Evolutionary conservation across 2,888 invertebrate species (phyloP), one percentile per base, ranked within the genome.

Genomic region (Exocentrus adspersus): DNA sequence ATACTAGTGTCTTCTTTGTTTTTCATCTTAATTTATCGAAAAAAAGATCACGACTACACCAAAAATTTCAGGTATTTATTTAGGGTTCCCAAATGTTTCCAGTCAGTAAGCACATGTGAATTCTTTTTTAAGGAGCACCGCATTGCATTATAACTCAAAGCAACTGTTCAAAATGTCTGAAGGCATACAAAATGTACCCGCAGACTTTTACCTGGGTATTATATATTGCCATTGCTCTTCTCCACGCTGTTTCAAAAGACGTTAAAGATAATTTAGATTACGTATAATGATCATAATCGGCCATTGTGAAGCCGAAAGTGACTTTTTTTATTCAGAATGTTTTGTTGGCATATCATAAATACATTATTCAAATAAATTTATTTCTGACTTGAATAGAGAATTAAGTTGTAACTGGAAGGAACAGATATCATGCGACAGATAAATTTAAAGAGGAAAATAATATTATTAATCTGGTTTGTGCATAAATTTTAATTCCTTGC

Each of bases 201-300:
- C 64, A 62, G 65, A 52, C 64, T 62, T 68, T 67, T 78, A 77
- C 77, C 77, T 77, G 77, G 52, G 60, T 46, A 57, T 62, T 58
- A 67, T 65, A 68, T 67, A 68, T 64, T 56, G 58, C 51, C 64
- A 67, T 68, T 60, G 64, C 64, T 62, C 64, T 59, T 70, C 75
- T 74, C 70, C 76, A 75, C 72, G 75, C 77, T 73, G 78, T 76
- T 77, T 71, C 71, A 68, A 67, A 65, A 67, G 71, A 72, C 76
- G 73, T 80, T 75, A 77, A 78, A 75, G 77, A 77, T 79, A 80
- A 81, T 81, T 81, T 79, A 81, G 79, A 81, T 81, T 80, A 80
- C 75, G 74, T 73, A 79, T 80, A 79, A 77, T 75, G 74, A 77
- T 74, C 75, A 74, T 80, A 74, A 76, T 75, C 73, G 76, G 68